Evolutionary conservation across 2,113 vertebrate genomes (phyloP).

Genomic region (Corythaixoides concolor): DNA sequence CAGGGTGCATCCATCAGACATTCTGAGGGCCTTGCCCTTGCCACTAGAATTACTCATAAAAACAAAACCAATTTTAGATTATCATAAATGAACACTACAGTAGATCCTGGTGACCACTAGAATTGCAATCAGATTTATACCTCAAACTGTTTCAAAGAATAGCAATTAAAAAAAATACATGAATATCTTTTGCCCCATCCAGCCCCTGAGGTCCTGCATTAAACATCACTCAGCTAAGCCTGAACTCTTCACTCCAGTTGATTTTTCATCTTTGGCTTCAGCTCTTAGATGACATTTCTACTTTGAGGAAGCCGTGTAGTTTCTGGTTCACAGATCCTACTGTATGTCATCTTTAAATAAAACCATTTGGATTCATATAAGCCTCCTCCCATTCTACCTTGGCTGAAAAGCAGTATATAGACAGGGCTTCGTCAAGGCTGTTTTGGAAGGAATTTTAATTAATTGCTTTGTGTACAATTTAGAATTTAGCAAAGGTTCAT

Average conservation of each 20-base stretch:
- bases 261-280: background rate
- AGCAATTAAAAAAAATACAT: background rate
- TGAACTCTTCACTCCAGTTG: background rate
- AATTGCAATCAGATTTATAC: background rate
- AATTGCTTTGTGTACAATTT: constrained; percentile 54
- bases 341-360: background rate
- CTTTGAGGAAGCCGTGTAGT: background rate
- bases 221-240: background rate
- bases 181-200: background rate
- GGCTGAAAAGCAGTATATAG: background rate
- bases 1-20: background rate
- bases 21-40: background rate
- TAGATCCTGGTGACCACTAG: background rate
- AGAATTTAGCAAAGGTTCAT: constrained; percentile 35
- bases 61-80: background rate
- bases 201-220: background rate
- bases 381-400: background rate
- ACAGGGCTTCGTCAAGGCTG: background rate
- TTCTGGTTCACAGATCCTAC: background rate
- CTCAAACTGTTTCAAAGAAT: background rate
- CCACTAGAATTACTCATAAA: background rate
- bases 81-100: background rate
- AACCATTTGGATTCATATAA: background rate
- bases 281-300: background rate
- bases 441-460: constrained; percentile 54